Base-by-base conservation (phyloP, 1,140 invertebrate genomes). In the Brachionus sp. region DNA sequence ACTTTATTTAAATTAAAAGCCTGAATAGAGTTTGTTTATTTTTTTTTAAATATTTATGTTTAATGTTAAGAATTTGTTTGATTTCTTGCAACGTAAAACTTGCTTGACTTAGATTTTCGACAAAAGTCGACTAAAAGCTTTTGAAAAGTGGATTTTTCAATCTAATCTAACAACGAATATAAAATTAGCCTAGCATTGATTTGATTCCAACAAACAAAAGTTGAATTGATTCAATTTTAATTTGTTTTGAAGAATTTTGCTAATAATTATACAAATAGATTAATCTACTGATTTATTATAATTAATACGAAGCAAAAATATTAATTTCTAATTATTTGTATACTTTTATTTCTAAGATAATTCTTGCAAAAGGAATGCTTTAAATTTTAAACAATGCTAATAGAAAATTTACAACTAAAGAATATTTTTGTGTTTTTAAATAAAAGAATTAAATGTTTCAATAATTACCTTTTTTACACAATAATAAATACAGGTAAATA, bases 391-490 rank as follows among this genome's bases (percentile, higher is more conserved):
- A 57, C 7, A 25, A 57, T 23, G 9, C 7, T 57, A 19, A 57
- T n/a, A n/a, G 50, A 19, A 46, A 57, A 57, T 57, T 57, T 57
- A 57, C 50, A 57, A 19, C 50, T 25, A 57, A 23, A 57, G 9
- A 23, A 57, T 23, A 57, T 9, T 57, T 23, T 57, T 57, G 50
- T 57, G 16, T 57, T 57, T 57, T 57, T 7, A 57, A 57, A 57
- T 57, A 57, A 57, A 57, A 57, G 19, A 57, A 57, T 57, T 57
- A 57, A 25, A 19, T 29, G 3, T 57, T 23, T 6, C 16, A 57
- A 57, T 57, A 57, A 57, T 57, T 57, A 57, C 50, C 50, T 57
- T 19, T 57, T 57, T 57, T 57, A 57, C 50, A 57, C 50, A 57
- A 7, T 16, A 57, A 57, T 25, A 57, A 57, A 23, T 23, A 19